Evolutionary conservation across 2,113 vertebrate genomes (phyloP), one percentile per base, ranked within the genome.

Genomic region (Sylvia atricapilla): DNA sequence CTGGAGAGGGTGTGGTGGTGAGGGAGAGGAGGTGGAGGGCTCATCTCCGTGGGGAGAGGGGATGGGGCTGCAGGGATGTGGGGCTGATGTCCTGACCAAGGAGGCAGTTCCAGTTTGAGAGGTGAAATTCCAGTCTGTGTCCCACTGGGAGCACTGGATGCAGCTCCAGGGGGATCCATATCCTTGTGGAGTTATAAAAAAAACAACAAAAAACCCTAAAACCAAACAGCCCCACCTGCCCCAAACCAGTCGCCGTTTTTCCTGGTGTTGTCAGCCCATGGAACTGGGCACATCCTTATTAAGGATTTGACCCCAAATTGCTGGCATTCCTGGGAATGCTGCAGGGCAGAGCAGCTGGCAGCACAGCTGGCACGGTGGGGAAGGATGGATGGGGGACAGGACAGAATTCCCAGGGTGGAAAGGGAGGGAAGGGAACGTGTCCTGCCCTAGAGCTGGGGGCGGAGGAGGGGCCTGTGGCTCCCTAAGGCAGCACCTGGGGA

Each of bases 1-100:
- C 46, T 56, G 14, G 28, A 18, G 58, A 19, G 84, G 3, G 13
- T 0, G 31, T 15, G 60, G 47, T 2, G 16, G 5, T 3, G 68
- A 5, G 3, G 68, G 47, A 7, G 0, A 20, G 56, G 80, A 2
- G 3, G 10, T 4, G 66, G 11, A 4, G 43, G 23, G 21, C 43
- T 49, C 2, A 0, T 25, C 22, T 11, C 10, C 1, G 1, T 17
- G 7, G 68, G 31, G 70, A 44, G 18, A 5, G n/a, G 41, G 31
- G 41, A 17, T 28, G 39, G 27, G 23, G 60, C 63, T 33, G 27
- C 2, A 27, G 37, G 4, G 73, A 6, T 30, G 21, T 13, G 46
- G 80, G 31, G 20, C 5, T 52, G 77, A 15, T 15, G 17, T 22
- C 43, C 11, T 24, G 33, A 1, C 62, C 1, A 0, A 23, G 68